phyloP scores from a whole-genome alignment of 2,797 vertebrate species.

The Monodelphis domestica region DNA sequence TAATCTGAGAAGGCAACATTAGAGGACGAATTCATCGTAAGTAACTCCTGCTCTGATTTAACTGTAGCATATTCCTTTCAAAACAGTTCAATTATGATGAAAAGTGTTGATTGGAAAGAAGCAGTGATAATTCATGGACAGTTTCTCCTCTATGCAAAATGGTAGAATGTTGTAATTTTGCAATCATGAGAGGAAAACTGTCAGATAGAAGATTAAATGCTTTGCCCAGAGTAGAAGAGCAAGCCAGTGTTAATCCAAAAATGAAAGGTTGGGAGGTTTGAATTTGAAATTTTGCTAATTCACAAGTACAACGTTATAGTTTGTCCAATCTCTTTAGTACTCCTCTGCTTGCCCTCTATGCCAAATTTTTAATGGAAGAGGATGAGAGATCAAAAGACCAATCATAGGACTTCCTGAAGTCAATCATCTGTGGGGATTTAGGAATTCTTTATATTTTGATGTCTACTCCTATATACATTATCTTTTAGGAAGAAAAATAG shows the following conservation, averaged over 20 bases:
- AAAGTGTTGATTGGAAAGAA: slow-evolving; percentile 22
- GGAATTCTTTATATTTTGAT: not conserved
- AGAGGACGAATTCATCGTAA: slow-evolving; percentile 8
- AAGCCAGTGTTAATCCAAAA: not conserved
- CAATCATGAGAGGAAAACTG: slow-evolving; percentile 64
- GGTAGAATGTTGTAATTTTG: slow-evolving; percentile 51
- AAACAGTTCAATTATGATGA: slow-evolving; percentile 37
- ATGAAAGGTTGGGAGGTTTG: not conserved
- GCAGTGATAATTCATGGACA: slow-evolving; percentile 54
- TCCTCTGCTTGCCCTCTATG: not conserved
- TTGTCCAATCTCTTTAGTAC: not conserved
- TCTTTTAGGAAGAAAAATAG: slow-evolving; percentile 11
- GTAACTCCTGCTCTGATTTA: not conserved
- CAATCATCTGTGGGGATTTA: not conserved
- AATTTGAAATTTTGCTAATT: slow-evolving; percentile 34
- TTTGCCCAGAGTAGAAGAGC: slow-evolving; percentile 23
- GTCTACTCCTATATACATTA: not conserved
- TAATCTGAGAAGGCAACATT: slow-evolving; percentile 24
- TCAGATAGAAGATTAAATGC: slow-evolving; percentile 53
- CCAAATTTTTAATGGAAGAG: not conserved
- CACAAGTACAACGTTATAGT: not conserved
- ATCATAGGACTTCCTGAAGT: not conserved
- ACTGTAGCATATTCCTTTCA: not conserved
- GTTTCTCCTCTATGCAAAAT: slow-evolving; percentile 25
- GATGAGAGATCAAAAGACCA: not conserved